These are phyloP conservation scores for Thymelicus acteon DNA, from an alignment of 2,888 invertebrate genomes.

Conservation along the genomic window DNA sequence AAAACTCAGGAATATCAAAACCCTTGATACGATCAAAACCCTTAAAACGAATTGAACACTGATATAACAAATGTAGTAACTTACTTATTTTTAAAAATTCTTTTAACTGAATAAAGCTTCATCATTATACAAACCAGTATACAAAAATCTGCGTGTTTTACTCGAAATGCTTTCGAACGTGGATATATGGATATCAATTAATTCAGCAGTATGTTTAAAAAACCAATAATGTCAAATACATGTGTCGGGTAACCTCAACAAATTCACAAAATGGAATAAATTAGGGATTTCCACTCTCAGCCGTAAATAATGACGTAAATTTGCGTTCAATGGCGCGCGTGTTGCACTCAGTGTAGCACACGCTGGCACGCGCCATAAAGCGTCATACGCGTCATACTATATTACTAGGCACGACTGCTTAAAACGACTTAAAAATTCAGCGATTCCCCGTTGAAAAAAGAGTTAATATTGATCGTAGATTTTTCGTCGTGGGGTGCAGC, in stretches of 20 bases:
- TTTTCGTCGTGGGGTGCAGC: conserved; percentile 84
- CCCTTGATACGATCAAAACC: too few species aligned
- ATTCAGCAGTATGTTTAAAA: background rate
- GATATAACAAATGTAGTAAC: too few species aligned
- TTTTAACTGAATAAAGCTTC: too few species aligned
- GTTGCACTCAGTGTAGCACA: conserved; percentile 50
- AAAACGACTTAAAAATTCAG: conserved; percentile 81
- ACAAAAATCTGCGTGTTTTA: too few species aligned
- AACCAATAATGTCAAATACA: conserved; percentile 61
- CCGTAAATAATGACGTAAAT: conserved; percentile 54
- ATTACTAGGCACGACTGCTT: conserved; percentile 52
- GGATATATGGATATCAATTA: background rate
- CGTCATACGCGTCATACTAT: conserved; percentile 33
- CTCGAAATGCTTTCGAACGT: too few species aligned
- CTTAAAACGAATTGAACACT: too few species aligned
- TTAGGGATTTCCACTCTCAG: conserved; percentile 44
- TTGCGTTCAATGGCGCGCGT: conserved; percentile 39
- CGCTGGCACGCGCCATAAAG: conserved; percentile 43
- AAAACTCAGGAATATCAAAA: too few species aligned
- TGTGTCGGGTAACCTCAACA: conserved; percentile 72
- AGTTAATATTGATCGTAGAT: conserved; percentile 86
- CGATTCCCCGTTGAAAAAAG: conserved; percentile 82
- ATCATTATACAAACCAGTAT: too few species aligned
- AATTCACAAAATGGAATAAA: conserved; percentile 62
- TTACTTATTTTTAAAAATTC: too few species aligned